Conservation (phyloP, 1,140 invertebrate genomes). For the Leptopilina clavipes region DNA sequence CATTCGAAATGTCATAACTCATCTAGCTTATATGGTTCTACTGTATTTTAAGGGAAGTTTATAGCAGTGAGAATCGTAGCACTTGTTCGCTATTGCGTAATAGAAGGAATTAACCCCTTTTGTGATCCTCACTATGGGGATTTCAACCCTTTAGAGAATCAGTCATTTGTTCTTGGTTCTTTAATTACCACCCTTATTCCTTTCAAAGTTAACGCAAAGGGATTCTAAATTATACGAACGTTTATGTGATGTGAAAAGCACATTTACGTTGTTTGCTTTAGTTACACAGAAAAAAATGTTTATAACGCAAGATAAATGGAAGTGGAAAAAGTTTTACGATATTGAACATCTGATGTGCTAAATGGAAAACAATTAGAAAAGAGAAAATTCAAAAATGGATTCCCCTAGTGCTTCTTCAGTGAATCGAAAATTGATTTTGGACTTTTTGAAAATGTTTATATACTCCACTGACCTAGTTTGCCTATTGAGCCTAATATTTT, state of each 20-base stretch:
- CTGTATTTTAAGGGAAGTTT: conserved; percentile 48
- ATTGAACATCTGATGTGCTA: too few relatives aligned
- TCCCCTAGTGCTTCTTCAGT: too few relatives aligned
- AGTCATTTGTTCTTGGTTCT: conserved; percentile 36
- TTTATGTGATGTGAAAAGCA: background rate
- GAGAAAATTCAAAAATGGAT: too few relatives aligned
- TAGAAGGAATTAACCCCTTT: conserved; percentile 60
- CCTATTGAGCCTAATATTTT: background rate
- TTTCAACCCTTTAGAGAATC: conserved; percentile 42
- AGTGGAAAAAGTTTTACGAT: too few relatives aligned
- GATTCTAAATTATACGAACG: background rate
- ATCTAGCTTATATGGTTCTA: conserved; percentile 46
- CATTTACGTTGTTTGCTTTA: background rate
- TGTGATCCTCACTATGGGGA: conserved; percentile 47
- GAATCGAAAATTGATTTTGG: too few relatives aligned
- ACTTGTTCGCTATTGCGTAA: conserved; percentile 60
- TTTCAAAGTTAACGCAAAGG: background rate
- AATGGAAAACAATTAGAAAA: too few relatives aligned
- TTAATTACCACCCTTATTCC: conserved; percentile 31
- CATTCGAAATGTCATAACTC: conserved; percentile 66
- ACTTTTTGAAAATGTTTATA: too few relatives aligned
- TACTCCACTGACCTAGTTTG: background rate
- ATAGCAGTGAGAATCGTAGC: conserved; percentile 60
- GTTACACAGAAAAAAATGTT: background rate
- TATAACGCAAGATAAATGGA: background rate